phyloP scores from a whole-genome alignment of 2,113 vertebrate species.

The Gasterosteus nipponicus region DNA sequence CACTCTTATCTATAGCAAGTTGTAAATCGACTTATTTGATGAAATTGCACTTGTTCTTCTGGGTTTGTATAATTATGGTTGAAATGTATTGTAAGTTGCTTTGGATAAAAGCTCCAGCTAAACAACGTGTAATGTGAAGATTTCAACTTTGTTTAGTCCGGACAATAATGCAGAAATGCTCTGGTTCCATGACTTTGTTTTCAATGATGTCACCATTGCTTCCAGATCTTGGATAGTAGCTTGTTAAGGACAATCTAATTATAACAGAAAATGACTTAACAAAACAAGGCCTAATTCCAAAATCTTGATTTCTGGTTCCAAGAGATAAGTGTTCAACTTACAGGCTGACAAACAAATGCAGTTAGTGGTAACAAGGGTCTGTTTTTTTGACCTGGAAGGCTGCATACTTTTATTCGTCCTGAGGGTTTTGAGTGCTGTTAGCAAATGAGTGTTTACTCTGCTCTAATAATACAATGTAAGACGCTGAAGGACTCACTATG shows the following conservation, averaged over 20 bases:
- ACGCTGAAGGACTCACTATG: conserved; percentile 4
- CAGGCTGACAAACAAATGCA: background rate
- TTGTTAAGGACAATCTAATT: background rate
- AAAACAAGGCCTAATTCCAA: background rate
- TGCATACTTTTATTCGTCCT: background rate
- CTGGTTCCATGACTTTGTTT: background rate
- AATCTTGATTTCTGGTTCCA: background rate
- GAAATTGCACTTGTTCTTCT: no score
- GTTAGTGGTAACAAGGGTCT: background rate
- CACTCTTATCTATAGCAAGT: no score
- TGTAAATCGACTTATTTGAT: no score
- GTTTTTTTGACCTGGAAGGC: background rate
- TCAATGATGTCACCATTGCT: background rate
- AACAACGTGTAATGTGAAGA: background rate
- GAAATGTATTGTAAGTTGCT: no score
- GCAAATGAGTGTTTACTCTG: conserved; percentile 15
- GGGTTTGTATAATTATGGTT: no score
- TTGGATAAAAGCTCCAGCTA: no score
- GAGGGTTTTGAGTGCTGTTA: background rate
- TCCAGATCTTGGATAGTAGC: background rate
- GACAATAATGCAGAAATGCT: background rate
- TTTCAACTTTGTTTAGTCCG: background rate
- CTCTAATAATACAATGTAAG: conserved; percentile 12
- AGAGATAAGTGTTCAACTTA: background rate
- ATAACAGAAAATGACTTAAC: background rate